Conservation (phyloP, 1,140 invertebrate genomes). For the Drosophila repleta region DNA sequence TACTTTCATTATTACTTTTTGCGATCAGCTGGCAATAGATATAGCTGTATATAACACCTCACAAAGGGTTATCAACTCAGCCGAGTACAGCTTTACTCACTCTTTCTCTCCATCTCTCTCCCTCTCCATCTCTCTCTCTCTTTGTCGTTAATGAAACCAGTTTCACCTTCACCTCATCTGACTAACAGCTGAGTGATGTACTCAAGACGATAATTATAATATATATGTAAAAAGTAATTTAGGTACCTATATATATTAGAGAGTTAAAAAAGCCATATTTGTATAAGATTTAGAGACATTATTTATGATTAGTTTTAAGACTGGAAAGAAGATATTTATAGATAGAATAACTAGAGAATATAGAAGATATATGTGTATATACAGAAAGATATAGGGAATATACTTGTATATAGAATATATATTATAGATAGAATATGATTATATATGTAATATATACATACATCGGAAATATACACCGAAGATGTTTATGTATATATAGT, state of each 20-base stretch:
- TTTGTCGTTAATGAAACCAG: neutral
- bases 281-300: too few relatives aligned
- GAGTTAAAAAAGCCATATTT: too few relatives aligned
- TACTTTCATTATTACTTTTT: neutral
- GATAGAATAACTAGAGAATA: too few relatives aligned
- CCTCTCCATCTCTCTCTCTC: neutral
- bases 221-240: neutral
- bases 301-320: too few relatives aligned
- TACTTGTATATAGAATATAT: neutral
- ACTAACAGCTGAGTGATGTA: slow-evolving; percentile 4
- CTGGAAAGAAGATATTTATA: too few relatives aligned
- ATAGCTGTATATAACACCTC: neutral
- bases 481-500: too few relatives aligned
- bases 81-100: neutral
- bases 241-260: too few relatives aligned
- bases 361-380: too few relatives aligned
- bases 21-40: neutral
- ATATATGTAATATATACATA: too few relatives aligned
- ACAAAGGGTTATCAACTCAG: slow-evolving; percentile 13
- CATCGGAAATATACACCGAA: too few relatives aligned
- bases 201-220: neutral
- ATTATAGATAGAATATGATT: neutral
- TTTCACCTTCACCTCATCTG: slow-evolving; percentile 9
- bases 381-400: too few relatives aligned
- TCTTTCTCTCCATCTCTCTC: neutral